Evolutionary conservation across 2,888 invertebrate species (phyloP), one percentile per base, ranked within the genome.

Genomic region (Leistus spinibarbis): DNA sequence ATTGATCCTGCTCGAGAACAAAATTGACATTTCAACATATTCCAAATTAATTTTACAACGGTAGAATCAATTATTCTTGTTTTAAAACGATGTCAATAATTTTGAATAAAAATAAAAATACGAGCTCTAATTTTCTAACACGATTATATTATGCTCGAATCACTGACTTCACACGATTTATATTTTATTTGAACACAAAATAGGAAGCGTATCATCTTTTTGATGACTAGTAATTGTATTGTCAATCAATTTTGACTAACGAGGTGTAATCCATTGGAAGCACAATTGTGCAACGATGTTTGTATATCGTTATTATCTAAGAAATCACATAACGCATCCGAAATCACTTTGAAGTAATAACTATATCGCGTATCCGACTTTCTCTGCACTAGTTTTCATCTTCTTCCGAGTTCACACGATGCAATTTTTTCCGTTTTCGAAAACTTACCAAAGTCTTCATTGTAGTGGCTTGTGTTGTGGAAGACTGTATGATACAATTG

Each of bases 371-470:
- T 13, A 40, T 40, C 40, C 40, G 40, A 40, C 40, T 40, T 40
- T 40, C 40, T 40, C 40, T 40, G 40, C 40, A 40, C 40, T 40
- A 40, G 40, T 40, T 40, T 13, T 40, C 13, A 40, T 40, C 10
- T 40, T 40, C 40, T 73, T 65, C 72, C 66, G 72, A 64, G 63
- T 72, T 23, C 57, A 66, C 65, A 66, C 60, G 19, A n/a, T 54
- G 17, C 60, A 20, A 60, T 19, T 7, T 60, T 60, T 5, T 22
- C 56, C 10, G 57, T 16, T 67, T 20, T 60, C 62, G 10, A n/a
- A n/a, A 72, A 79, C 79, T 79, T 78, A 79, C 79, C 76, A 77
- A 72, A 67, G 70, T 74, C 68, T 77, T 78, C 79, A 79, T 79
- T 77, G 76, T 76, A 77, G 69, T 68, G 76, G 69, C 64, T 54